phyloP scores from a whole-genome alignment of 2,888 invertebrate genomes.

The Cistogaster globosa region DNA sequence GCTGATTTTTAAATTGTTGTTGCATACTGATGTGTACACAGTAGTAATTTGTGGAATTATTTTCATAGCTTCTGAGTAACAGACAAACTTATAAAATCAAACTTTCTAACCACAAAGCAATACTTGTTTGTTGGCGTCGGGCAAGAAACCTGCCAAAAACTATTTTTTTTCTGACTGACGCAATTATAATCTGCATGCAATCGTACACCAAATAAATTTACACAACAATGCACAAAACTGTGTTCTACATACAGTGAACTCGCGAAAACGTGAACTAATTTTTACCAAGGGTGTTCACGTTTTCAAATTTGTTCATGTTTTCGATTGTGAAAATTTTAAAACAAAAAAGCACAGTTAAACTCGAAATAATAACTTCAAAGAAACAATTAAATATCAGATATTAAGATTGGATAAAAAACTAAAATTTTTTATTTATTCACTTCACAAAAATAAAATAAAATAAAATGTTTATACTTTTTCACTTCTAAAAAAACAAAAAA shows the following conservation, averaged over 20 bases:
- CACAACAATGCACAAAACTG: background rate
- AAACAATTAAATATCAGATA: too few relatives aligned
- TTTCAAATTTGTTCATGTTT: too few relatives aligned
- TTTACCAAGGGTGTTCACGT: too few relatives aligned
- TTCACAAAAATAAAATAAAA: too few relatives aligned
- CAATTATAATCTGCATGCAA: conserved; percentile 63
- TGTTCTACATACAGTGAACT: conserved; percentile 36
- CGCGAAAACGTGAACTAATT: too few relatives aligned
- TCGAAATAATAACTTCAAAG: too few relatives aligned
- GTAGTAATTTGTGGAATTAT: conserved; percentile 63
- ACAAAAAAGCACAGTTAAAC: too few relatives aligned
- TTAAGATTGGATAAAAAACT: too few relatives aligned
- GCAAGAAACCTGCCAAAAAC: conserved; percentile 25
- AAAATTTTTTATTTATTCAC: too few relatives aligned
- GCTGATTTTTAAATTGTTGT: conserved; percentile 26
- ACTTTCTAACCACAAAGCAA: background rate
- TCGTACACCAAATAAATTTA: conserved; percentile 2
- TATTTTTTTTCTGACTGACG: conserved; percentile 59
- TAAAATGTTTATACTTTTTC: too few relatives aligned
- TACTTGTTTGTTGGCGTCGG: conserved; percentile 28
- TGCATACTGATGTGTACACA: conserved; percentile 29
- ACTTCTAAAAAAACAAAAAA: too few relatives aligned
- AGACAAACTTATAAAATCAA: conserved; percentile 20
- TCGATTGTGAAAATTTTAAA: too few relatives aligned
- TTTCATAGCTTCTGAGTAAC: conserved; percentile 42